Conservation (phyloP, 2,113 vertebrate species). For the Carassius gibelio region DNA sequence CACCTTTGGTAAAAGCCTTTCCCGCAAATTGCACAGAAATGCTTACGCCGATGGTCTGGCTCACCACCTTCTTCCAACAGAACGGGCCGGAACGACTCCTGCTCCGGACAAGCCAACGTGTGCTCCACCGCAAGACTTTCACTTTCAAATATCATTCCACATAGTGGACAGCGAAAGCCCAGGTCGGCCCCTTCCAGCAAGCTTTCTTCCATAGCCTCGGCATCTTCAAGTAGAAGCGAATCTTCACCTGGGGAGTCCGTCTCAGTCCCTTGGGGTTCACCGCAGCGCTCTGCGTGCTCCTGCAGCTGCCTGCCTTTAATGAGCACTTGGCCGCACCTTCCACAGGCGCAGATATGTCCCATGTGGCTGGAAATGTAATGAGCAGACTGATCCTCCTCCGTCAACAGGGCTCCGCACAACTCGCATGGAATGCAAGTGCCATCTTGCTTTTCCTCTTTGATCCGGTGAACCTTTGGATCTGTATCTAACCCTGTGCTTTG, state of each 20-base stretch:
- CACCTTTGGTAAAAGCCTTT: constrained; percentile 98
- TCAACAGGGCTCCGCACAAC: constrained; percentile 86
- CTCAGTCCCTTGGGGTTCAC: constrained; percentile 86
- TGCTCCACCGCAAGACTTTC: constrained; percentile 91
- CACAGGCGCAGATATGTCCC: constrained; percentile 95
- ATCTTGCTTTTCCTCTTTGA: constrained; percentile 72
- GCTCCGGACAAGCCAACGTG: constrained; percentile 87
- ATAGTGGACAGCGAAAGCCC: constrained; percentile 89
- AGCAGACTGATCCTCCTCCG: constrained; percentile 86
- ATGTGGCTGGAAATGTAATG: constrained; percentile 97
- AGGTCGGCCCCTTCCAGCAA: constrained; percentile 79
- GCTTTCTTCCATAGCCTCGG: constrained; percentile 84
- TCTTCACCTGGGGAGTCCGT: constrained; percentile 88
- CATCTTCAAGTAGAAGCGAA: constrained; percentile 76
- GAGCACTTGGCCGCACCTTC: constrained; percentile 93
- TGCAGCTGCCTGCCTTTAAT: constrained; percentile 95
- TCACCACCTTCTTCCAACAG: constrained; percentile 84
- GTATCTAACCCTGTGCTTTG: constrained; percentile 63
- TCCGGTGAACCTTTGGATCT: constrained; percentile 58
- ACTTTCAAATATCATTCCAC: constrained; percentile 87
- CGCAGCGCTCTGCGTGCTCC: constrained; percentile 93
- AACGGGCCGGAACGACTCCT: constrained; percentile 85
- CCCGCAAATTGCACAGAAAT: constrained; percentile 96
- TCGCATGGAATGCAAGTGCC: constrained; percentile 79
- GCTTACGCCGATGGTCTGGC: constrained; percentile 91